Conservation (phyloP, 1,140 invertebrate genomes). For the Chironomus tepperi region DNA sequence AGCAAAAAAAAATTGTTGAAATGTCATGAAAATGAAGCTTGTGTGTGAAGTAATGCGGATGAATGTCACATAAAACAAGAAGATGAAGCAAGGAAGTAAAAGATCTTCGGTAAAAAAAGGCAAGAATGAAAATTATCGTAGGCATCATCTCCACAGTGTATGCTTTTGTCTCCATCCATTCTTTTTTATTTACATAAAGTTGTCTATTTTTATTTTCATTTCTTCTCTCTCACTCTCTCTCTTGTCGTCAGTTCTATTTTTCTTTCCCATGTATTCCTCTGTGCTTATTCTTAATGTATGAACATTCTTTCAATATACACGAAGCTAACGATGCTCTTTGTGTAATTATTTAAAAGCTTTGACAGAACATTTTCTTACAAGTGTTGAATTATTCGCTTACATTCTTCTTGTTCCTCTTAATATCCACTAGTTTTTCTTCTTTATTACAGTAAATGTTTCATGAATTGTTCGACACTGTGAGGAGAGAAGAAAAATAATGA, state of each 20-base stretch:
- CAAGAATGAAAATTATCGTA: background rate
- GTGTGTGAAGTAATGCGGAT: conserved; percentile 1
- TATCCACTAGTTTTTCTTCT: too few species aligned
- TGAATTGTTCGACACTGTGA: too few species aligned
- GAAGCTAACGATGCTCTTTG: too few species aligned
- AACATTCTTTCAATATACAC: too few species aligned
- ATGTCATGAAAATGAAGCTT: conserved; percentile 2
- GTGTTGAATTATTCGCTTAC: too few species aligned
- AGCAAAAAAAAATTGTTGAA: background rate
- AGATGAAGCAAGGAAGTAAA: background rate
- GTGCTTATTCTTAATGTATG: too few species aligned
- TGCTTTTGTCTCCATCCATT: background rate
- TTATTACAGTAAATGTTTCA: too few species aligned
- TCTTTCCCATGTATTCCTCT: too few species aligned
- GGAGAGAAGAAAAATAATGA: too few species aligned
- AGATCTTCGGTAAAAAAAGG: background rate
- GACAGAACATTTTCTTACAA: background rate
- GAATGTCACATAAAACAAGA: conserved; percentile 3
- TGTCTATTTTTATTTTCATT: background rate
- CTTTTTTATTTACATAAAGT: background rate
- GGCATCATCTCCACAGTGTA: background rate
- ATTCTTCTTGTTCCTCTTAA: too few species aligned
- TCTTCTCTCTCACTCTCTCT: background rate
- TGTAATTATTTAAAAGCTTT: conserved; percentile 12
- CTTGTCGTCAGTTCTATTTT: background rate